Conservation (phyloP, 64 coral and sea anemone species). For the Montipora cactus region DNA sequence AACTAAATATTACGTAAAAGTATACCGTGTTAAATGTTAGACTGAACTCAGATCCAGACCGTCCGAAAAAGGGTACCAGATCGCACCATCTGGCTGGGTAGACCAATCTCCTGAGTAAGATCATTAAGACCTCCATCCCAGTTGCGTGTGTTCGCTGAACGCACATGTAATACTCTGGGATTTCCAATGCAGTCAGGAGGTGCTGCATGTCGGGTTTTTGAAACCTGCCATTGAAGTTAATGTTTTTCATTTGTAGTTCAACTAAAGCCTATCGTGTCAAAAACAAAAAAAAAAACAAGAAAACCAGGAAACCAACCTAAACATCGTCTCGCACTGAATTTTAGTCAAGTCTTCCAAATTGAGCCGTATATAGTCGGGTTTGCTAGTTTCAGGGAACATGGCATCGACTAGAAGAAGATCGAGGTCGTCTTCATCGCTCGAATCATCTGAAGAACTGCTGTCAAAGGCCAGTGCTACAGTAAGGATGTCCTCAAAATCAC, state of each 20-base stretch:
- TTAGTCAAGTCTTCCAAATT: neutral
- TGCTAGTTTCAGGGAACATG: slow-evolving; percentile 16
- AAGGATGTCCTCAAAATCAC: neutral
- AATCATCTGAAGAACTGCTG: slow-evolving; percentile 22
- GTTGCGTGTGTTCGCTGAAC: neutral
- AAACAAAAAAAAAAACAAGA: too few relatives aligned
- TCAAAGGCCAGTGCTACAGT: slow-evolving; percentile 1
- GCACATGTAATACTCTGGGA: neutral
- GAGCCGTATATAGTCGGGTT: slow-evolving; percentile 19
- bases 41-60: slow-evolving; percentile 24
- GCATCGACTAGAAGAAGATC: slow-evolving; percentile 17
- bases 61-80: neutral
- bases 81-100: neutral
- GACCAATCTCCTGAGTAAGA: neutral
- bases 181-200: neutral
- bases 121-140: slow-evolving; percentile 1
- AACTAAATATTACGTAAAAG: slow-evolving; percentile 2
- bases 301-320: too few relatives aligned
- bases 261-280: too few relatives aligned
- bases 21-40: neutral
- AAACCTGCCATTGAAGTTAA: neutral
- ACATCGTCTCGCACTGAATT: too few relatives aligned
- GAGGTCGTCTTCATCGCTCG: slow-evolving; percentile 10
- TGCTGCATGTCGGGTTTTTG: slow-evolving; percentile 1
- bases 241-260: too few relatives aligned